Conservation (phyloP, 2,888 invertebrate genomes). For the Lasioglossum morio region DNA sequence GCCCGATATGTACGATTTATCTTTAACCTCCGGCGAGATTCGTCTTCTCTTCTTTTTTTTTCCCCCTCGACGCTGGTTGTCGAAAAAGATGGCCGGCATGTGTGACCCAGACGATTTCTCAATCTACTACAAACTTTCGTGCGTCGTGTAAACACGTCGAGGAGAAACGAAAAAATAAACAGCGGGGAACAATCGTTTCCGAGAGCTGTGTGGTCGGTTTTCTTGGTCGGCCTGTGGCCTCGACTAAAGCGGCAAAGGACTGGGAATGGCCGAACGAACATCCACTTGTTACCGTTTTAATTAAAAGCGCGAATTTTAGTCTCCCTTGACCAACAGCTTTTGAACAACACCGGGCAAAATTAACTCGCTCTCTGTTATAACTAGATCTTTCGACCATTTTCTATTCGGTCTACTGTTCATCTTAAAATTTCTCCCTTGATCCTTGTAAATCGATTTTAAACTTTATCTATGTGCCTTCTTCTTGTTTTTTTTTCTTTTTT, state of each 20-base stretch:
- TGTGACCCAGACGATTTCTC: neutral
- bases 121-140: neutral
- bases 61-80: neutral
- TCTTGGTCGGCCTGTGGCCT: neutral
- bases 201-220: neutral
- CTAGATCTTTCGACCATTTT: neutral
- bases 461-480: too few species aligned
- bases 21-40: conserved; percentile 42
- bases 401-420: neutral
- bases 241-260: neutral
- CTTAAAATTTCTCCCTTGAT: neutral
- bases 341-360: neutral
- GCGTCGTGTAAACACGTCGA: neutral
- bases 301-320: neutral
- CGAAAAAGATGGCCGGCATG: conserved; percentile 1
- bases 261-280: neutral
- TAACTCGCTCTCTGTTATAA: neutral
- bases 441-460: neutral
- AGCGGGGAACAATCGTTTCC: neutral
- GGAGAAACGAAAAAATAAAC: neutral
- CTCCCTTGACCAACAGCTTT: neutral
- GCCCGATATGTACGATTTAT: conserved; percentile 48
- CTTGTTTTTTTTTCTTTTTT: too few species aligned
- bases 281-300: neutral
- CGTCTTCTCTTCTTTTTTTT: conserved; percentile 6